phyloP scores from a whole-genome alignment of 2,113 vertebrate species.

The Gambusia affinis region DNA sequence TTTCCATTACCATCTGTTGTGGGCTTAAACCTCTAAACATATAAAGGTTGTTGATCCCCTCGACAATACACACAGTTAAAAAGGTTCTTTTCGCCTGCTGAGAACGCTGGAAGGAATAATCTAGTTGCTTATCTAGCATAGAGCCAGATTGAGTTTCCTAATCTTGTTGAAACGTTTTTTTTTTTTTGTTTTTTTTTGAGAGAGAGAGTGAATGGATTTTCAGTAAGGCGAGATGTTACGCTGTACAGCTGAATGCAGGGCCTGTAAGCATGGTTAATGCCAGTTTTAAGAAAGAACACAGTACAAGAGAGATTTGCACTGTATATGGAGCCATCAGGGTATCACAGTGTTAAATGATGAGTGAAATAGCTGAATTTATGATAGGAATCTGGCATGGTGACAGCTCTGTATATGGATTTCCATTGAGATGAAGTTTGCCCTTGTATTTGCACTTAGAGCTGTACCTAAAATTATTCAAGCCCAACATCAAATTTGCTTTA shows the following conservation, averaged over 20 bases:
- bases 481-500: neutral
- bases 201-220: constrained; percentile 63
- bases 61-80: constrained; percentile 66
- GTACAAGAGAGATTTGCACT: constrained; percentile 25
- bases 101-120: constrained; percentile 63
- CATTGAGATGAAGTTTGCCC: constrained; percentile 41
- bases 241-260: constrained; percentile 50
- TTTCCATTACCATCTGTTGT: constrained; percentile 67
- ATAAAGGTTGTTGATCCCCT: constrained; percentile 59
- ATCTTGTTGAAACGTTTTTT: constrained; percentile 47
- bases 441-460: constrained; percentile 39
- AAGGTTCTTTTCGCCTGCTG: constrained; percentile 52
- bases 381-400: constrained; percentile 42
- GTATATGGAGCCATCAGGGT: constrained; percentile 35
- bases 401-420: constrained; percentile 41
- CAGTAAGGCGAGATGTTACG: constrained; percentile 48
- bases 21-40: constrained; percentile 60
- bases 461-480: neutral
- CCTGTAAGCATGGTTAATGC: constrained; percentile 32
- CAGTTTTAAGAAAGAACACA: constrained; percentile 24
- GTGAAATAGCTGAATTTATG: constrained; percentile 70
- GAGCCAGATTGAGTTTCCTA: constrained; percentile 65
- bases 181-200: constrained; percentile 31
- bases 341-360: constrained; percentile 66
- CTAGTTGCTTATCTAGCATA: constrained; percentile 58